phyloP scores from a whole-genome alignment of 1,140 invertebrate species.

The Archivesica marissinica region DNA sequence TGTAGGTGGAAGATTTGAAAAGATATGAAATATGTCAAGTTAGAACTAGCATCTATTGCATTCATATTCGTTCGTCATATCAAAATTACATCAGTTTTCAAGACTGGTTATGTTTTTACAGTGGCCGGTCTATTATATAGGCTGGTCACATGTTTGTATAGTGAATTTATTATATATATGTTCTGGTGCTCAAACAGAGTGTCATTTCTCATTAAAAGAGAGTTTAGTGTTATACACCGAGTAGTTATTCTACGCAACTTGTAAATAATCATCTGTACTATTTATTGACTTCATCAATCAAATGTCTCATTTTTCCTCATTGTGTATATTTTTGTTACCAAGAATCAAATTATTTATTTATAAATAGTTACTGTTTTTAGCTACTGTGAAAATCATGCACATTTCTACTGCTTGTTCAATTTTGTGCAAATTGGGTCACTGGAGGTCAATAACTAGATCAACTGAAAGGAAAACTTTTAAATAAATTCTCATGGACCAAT shows the following conservation, averaged over 20 bases:
- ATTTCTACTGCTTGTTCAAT: no score
- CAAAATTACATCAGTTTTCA: not conserved
- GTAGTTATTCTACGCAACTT: slow-evolving; percentile 42
- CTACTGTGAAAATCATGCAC: no score
- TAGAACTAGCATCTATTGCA: no score
- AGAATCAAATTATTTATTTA: slow-evolving; percentile 26
- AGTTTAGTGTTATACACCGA: not conserved
- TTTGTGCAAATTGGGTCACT: no score
- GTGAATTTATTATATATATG: not conserved
- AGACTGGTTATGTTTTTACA: not conserved
- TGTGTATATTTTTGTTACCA: slow-evolving; percentile 34
- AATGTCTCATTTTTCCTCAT: slow-evolving; percentile 28
- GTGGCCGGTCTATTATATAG: not conserved
- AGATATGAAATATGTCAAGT: no score
- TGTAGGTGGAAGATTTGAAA: no score
- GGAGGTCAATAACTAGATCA: no score
- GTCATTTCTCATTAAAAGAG: not conserved
- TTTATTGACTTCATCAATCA: slow-evolving; percentile 35
- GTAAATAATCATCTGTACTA: slow-evolving; percentile 58
- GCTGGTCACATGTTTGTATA: not conserved
- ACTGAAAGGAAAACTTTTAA: no score
- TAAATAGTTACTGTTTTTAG: not conserved
- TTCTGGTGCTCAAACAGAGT: slow-evolving; percentile 20
- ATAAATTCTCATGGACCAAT: no score
- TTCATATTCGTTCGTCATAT: no score